These are phyloP conservation scores for Hemibagrus wyckioides DNA, from an alignment of 2,113 vertebrate genomes.

Conservation along the genomic window DNA sequence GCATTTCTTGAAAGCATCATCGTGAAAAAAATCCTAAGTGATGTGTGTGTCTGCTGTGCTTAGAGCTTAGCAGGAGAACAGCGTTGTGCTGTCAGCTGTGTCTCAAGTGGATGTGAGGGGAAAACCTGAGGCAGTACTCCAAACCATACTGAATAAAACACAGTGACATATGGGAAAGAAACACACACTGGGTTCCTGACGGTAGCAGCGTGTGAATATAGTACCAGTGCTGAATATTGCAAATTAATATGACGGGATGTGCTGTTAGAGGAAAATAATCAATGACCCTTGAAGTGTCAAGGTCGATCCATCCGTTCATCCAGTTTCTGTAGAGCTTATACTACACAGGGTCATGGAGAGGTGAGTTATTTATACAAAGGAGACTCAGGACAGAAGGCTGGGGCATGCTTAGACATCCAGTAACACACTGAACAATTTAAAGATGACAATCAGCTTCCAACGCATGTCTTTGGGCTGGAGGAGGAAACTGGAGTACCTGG, in stretches of 20 bases:
- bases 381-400: too few relatives aligned
- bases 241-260: background rate
- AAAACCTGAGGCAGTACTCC: background rate
- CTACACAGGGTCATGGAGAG: too few relatives aligned
- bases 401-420: too few relatives aligned
- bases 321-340: too few relatives aligned
- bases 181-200: background rate
- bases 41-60: constrained; percentile 10
- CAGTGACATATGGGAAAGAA: constrained; percentile 3
- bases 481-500: too few relatives aligned
- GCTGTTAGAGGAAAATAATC: background rate
- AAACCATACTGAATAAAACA: constrained; percentile 16
- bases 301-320: background rate
- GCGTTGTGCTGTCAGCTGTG: constrained; percentile 13
- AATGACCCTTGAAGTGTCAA: background rate
- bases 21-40: background rate
- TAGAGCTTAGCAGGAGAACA: constrained; percentile 7
- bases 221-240: background rate
- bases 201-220: background rate
- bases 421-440: too few relatives aligned
- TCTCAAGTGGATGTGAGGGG: background rate
- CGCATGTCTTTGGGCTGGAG: too few relatives aligned
- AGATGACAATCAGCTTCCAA: too few relatives aligned
- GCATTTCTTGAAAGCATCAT: background rate
- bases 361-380: too few relatives aligned